Percentiles rank a stretch among this genome's conserved stretches.
These are phyloP conservation scores for Rostratula benghalensis DNA, from an alignment of 2,113 vertebrate genomes.

Conservation along the genomic window DNA sequence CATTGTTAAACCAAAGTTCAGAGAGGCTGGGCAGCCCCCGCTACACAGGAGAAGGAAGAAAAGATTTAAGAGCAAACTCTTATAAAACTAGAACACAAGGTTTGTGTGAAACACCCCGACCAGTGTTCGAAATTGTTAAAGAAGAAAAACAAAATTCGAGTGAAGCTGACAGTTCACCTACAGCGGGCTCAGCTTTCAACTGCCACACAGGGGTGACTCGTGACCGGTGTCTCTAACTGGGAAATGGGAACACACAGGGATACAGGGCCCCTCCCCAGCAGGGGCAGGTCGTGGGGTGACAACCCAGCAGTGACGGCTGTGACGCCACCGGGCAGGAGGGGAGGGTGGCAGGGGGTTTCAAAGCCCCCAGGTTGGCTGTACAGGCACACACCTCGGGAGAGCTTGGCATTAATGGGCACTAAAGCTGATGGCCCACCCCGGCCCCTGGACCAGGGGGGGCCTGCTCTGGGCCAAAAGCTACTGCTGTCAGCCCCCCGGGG, in stretches of 20 bases:
- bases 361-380: fast-evolving
- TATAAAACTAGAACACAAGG: background rate
- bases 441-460: background rate
- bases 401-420: fast-evolving
- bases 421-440: fast-evolving
- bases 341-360: background rate
- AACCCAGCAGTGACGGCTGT: fast-evolving
- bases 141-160: background rate
- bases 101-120: background rate
- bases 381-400: background rate
- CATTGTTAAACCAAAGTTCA: background rate
- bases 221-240: slow-evolving; percentile 18
- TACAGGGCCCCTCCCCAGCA: slow-evolving; percentile 34
- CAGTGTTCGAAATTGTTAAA: background rate
- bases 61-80: background rate
- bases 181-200: background rate
- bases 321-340: background rate
- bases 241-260: slow-evolving; percentile 34
- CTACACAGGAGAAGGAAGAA: fast-evolving
- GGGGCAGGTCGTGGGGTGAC: background rate
- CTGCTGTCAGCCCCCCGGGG: background rate
- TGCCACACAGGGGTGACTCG: background rate
- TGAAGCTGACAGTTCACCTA: background rate
- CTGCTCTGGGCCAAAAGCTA: fast-evolving
- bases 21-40: background rate